Evolutionary conservation across 2,797 vertebrate species (phyloP), one percentile per base, ranked within the genome.

Genomic region (Poeciliopsis gracilis): DNA sequence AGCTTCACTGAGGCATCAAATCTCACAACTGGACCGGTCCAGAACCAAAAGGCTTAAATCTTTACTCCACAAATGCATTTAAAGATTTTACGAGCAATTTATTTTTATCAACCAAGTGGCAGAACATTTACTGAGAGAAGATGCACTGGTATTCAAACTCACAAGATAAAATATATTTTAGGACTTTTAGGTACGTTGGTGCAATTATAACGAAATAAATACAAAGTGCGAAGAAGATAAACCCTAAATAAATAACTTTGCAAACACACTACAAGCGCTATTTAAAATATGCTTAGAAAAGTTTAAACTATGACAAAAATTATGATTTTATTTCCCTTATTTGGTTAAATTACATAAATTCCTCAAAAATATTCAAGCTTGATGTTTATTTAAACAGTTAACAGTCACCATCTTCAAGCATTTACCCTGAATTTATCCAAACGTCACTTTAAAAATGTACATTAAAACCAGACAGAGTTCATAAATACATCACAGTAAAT

Each of bases 401-500:
- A 77, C 47, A 80, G 41, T 73, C 38, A n/a, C 46, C 43, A 43
- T 55, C n/a, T 1, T 83, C 81, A 77, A 18, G 49, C 43, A 18
- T 28, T 81, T 46, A 61, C 63, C 63, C 57, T 71, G 63, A 71
- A 49, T 55, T 75, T 25, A 13, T 72, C 73, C 80, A 61, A 78
- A 76, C 78, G 81, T 72, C 72, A 2, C 76, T 66, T 72, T 46
- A 83, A 90, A 83, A 91, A 38, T 82, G 79, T 88, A 90, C 79
- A 18, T 71, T 83, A 77, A 87, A 83, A 67, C 57, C 61, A 67
- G 46, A 23, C 38, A 2, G 28, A 51, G 13, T 67, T 3, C 84
- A 93, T 88, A 91, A 92, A 90, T 90, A 91, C 25, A 30, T 79
- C 23, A 72, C 36, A 90, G 86, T 90, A 90, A 89, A 82, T 91